Conservation (phyloP, 2,888 invertebrate species). For the Caenorhabditis auriculariae region DNA sequence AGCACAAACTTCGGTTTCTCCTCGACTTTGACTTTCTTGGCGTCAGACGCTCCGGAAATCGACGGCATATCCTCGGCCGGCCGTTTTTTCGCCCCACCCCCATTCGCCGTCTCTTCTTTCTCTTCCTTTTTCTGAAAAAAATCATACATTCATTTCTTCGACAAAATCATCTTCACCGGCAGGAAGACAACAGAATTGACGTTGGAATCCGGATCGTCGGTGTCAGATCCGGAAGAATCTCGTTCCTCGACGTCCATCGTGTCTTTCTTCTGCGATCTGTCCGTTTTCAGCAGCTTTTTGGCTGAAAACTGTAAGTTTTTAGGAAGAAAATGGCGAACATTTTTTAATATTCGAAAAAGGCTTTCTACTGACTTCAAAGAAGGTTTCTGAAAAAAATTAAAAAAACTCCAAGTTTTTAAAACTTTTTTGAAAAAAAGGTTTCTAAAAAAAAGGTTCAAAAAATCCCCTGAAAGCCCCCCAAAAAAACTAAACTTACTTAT, state of each 20-base stretch:
- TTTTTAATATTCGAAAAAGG: not conserved
- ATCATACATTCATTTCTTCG: conserved; percentile 16
- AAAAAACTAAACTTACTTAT: no score
- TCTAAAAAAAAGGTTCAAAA: no score
- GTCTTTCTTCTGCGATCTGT: conserved; percentile 26
- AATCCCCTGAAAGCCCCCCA: no score
- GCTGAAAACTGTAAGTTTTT: conserved; percentile 16
- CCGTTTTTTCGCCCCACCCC: conserved; percentile 1
- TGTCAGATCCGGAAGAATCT: conserved; percentile 63
- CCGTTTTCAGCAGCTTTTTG: conserved; percentile 37
- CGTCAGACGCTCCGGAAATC: conserved; percentile 20
- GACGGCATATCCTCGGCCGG: conserved; percentile 7
- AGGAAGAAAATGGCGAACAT: no score
- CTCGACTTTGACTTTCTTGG: conserved; percentile 36
- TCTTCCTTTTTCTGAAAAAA: not conserved
- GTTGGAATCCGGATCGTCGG: conserved; percentile 66
- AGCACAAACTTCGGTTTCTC: conserved; percentile 11
- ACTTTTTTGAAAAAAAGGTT: no score
- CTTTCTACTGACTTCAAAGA: not conserved
- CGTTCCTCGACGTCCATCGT: conserved; percentile 40
- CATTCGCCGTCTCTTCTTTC: no score
- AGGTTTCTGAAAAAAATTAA: no score
- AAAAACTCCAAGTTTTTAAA: no score
- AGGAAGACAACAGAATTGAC: conserved; percentile 59
- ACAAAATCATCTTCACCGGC: conserved; percentile 32